phyloP scores from a whole-genome alignment of 1,140 invertebrate species.

The Episyrphus balteatus region DNA sequence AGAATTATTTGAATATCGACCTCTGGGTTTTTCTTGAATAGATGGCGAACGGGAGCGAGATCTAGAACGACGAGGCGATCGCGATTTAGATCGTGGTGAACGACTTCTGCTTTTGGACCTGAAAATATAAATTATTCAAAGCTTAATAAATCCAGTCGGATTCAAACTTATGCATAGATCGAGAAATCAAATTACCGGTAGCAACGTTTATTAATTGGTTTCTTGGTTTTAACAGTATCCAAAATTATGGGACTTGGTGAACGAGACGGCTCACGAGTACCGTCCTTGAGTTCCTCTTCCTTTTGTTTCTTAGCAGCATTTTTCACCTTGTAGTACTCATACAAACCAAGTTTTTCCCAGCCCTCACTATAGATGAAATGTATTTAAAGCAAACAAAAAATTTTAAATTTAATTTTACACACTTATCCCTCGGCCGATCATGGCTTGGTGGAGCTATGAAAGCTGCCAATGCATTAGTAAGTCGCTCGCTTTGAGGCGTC shows the following conservation, averaged over 20 bases:
- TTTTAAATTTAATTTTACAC: slow-evolving; percentile 21
- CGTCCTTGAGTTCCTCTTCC: slow-evolving; percentile 67
- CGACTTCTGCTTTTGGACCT: slow-evolving; percentile 46
- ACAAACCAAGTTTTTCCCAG: slow-evolving; percentile 93
- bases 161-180: neutral
- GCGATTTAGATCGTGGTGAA: slow-evolving; percentile 48
- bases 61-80: slow-evolving; percentile 18
- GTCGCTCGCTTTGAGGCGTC: slow-evolving; percentile 80
- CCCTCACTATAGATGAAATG: slow-evolving; percentile 64
- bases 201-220: slow-evolving; percentile 21
- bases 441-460: slow-evolving; percentile 91
- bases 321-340: slow-evolving; percentile 96
- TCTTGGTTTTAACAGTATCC: slow-evolving; percentile 51
- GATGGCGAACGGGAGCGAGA: slow-evolving; percentile 32
- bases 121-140: neutral
- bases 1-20: slow-evolving; percentile 14
- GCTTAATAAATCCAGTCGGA: neutral
- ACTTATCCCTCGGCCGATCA: slow-evolving; percentile 88
- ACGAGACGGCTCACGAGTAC: slow-evolving; percentile 55
- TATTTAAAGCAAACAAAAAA: slow-evolving; percentile 9
- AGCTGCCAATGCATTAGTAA: slow-evolving; percentile 85
- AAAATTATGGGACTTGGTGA: slow-evolving; percentile 67
- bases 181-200: slow-evolving; percentile 18
- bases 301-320: slow-evolving; percentile 80
- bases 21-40: slow-evolving; percentile 16